Evolutionary conservation across 2,888 invertebrate genomes (phyloP), one percentile per base, ranked within the genome.

Genomic region (Sisyra nigra): DNA sequence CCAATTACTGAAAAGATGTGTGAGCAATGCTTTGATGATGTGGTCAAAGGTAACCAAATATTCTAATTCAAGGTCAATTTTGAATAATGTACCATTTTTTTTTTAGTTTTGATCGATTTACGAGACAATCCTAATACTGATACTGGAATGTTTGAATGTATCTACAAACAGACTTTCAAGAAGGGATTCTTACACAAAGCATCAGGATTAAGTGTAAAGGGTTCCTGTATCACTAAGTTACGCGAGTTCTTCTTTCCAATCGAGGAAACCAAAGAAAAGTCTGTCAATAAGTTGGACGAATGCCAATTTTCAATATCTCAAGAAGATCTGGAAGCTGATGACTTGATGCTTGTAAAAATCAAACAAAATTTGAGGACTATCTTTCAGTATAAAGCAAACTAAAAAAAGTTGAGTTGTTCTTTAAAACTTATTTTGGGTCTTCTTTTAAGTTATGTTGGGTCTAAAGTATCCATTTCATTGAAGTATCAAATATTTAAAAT

Each of bases 1-100:
- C 74, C 74, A 44, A 77, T 92, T 9, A 93, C 92, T 0, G 78
- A 83, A 0, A 71, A 75, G 49, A 75, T 93, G 57, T 92, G 91
- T 57, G 75, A 83, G 2, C 71, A 72, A 51, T 86, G 85, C 4
- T 61, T 91, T 13, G 77, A 85, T 52, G 92, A 93, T 63, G 72
- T 86, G 14, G 71, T 93, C 42, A 92, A 89, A 77, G 91, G 91
- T 78, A 58, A 50, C 9, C 6, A 30, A 30, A 30, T 9, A 30
- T 9, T 9, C 8, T 9, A 30, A 30, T 9, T 9, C 31, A 30
- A 30, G 8, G n/a, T 9, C 31, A 8, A 30, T 9, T 30, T 30
- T 38, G 18, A 24, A 18, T 5, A 29, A 29, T 36, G 29, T 32
- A 9, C 32, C 44, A 41, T 44, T 36, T 47, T 45, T 41, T 48